phyloP scores from a whole-genome alignment of 2,797 vertebrate genomes.

The Macrochelys suwanniensis region DNA sequence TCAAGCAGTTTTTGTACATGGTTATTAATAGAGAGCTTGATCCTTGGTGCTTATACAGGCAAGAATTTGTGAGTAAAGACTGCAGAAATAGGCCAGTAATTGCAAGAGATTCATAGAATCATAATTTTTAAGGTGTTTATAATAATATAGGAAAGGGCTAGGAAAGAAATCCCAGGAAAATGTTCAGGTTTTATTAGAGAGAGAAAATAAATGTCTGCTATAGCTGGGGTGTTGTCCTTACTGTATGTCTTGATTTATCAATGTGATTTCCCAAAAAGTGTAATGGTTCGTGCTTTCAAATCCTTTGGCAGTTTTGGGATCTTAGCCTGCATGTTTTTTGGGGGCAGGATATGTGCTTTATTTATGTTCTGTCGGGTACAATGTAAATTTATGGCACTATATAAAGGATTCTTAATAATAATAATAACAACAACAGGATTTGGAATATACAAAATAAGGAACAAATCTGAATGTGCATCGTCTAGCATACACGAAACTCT shows the following conservation, averaged over 20 bases:
- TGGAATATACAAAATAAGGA: not conserved
- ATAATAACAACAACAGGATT: not conserved
- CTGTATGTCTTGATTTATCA: not conserved
- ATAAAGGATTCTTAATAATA: not conserved
- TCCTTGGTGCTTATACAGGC: not conserved
- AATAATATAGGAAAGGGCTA: not conserved
- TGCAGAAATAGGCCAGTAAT: not conserved
- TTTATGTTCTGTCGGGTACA: not conserved
- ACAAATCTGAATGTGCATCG: not conserved
- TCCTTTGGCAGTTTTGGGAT: not conserved
- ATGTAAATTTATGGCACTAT: not conserved
- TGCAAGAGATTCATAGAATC: not conserved
- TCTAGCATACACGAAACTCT: not conserved
- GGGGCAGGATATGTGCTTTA: rapidly evolving
- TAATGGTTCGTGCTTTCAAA: not conserved
- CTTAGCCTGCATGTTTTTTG: not conserved
- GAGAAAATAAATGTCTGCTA: not conserved
- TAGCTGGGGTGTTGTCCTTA: not conserved
- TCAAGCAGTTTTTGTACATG: conserved; percentile 6
- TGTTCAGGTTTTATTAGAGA: not conserved
- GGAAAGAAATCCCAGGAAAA: not conserved
- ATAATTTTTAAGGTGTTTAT: not conserved
- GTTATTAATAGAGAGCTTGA: not conserved
- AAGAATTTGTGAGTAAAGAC: conserved; percentile 23
- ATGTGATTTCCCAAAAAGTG: not conserved